Evolutionary conservation across 2,797 vertebrate genomes (phyloP), one percentile per base, ranked within the genome.

Genomic region (Synanceia verrucosa): DNA sequence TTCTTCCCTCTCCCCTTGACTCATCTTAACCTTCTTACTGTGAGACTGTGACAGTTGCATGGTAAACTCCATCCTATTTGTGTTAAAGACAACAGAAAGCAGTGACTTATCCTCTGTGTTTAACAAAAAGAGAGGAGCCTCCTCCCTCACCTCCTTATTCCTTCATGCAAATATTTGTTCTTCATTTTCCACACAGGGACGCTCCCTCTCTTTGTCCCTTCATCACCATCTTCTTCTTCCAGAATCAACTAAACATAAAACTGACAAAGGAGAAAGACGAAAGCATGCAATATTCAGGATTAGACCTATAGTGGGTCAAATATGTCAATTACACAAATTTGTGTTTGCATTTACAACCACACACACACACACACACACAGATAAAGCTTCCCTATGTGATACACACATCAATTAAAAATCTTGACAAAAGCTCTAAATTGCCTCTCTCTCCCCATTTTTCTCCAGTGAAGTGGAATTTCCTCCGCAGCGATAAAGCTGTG

Each of bases 401-500:
- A 21, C 57, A 37, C 31, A 58, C 18, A 43, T 51, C 50, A 67
- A 71, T 65, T 82, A 75, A 69, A 71, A 55, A 63, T 60, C 19
- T 46, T 23, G 19, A 58, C 50, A 58, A 73, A 62, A 50, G 37
- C 39, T 50, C 44, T 44, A 50, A 69, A 77, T 58, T 11, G 59
- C 48, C 57, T 76, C 39, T 69, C 16, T 26, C 24, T 21, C 28
- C 8, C 18, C 36, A 9, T 7, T 67, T 28, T 74, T 82, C 50
- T 58, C 31, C 21, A 52, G 60, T 11, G 6, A 21, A 41, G 43
- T 33, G 33, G 53, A 77, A 70, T 88, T 83, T 82, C 71, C 70
- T 64, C 39, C 8, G 19, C 44, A 43, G 56, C 74, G 76, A 82
- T 90, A 87, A 89, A 82, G 70, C 73, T 80, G 41, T 89, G 79